Evolutionary conservation across 2,797 vertebrate species (phyloP).

Genomic region (Avahi laniger): DNA sequence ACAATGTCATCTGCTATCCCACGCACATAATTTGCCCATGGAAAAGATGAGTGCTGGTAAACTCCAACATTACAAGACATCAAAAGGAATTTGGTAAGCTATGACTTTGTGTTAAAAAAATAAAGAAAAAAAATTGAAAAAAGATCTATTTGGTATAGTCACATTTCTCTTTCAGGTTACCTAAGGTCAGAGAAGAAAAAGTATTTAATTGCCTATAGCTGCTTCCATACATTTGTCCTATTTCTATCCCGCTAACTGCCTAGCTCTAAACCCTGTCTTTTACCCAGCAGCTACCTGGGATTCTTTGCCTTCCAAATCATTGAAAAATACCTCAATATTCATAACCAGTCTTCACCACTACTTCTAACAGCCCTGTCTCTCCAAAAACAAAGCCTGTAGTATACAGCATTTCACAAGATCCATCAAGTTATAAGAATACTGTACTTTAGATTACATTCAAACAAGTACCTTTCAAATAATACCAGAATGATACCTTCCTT

Average conservation of each 20-base stretch:
- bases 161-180: slow-evolving; percentile 26
- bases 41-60: slow-evolving; percentile 1
- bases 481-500: neutral
- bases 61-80: neutral
- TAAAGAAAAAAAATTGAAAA: too few relatives aligned
- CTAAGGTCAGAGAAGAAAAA: neutral
- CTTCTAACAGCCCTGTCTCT: neutral
- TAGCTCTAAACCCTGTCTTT: neutral
- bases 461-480: neutral
- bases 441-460: slow-evolving; percentile 5
- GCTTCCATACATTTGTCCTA: neutral
- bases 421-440: neutral
- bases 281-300: neutral
- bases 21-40: neutral
- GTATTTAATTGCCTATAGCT: neutral
- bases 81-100: slow-evolving; percentile 15
- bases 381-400: neutral
- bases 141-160: slow-evolving; percentile 23
- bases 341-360: neutral
- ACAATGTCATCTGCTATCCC: slow-evolving; percentile 21
- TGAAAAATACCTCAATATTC: slow-evolving; percentile 7
- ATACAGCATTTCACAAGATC: neutral
- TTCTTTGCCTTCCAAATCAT: neutral
- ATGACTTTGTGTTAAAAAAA: too few relatives aligned
- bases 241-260: neutral